These are phyloP conservation scores for Athalia cordata DNA, from an alignment of 2,888 invertebrate species.

Conservation along the genomic window DNA sequence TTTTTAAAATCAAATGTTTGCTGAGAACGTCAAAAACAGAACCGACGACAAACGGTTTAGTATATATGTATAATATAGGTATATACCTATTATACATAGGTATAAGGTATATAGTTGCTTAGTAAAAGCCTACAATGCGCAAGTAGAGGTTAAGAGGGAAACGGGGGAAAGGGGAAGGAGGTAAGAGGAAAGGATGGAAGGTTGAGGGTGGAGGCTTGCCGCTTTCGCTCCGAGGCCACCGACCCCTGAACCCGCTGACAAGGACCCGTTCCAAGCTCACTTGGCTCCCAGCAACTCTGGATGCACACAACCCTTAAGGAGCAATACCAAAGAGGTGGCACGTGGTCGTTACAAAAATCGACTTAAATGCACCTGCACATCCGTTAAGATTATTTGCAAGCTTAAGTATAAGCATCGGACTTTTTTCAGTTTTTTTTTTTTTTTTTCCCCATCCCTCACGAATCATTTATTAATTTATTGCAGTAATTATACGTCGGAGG, in stretches of 20 bases:
- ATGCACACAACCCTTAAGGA: constrained; percentile 28
- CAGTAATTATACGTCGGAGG: no score
- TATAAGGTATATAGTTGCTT: constrained; percentile 13
- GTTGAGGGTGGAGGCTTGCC: constrained; percentile 11
- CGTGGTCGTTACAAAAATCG: background rate
- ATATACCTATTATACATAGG: no score
- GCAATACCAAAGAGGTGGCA: background rate
- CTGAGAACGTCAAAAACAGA: constrained; percentile 44
- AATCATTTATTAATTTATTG: no score
- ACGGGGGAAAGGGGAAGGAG: background rate
- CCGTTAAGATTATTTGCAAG: no score
- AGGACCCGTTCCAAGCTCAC: constrained; percentile 26
- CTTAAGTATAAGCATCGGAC: no score
- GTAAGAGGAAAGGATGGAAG: background rate
- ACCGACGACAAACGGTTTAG: constrained; percentile 11
- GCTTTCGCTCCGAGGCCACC: constrained; percentile 29
- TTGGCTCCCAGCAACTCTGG: background rate
- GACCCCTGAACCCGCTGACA: constrained; percentile 35
- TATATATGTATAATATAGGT: no score
- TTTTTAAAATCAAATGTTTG: constrained; percentile 34
- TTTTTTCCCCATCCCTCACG: no score
- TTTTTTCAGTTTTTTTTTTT: no score
- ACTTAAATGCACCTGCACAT: background rate
- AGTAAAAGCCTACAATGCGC: constrained; percentile 6
- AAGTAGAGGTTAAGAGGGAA: background rate